A percentile compares a stretch with the other conserved stretches of the same genome.
These are phyloP conservation scores for Odiellus spinosus DNA, from an alignment of 2,888 invertebrate genomes.

Conservation along the genomic window DNA sequence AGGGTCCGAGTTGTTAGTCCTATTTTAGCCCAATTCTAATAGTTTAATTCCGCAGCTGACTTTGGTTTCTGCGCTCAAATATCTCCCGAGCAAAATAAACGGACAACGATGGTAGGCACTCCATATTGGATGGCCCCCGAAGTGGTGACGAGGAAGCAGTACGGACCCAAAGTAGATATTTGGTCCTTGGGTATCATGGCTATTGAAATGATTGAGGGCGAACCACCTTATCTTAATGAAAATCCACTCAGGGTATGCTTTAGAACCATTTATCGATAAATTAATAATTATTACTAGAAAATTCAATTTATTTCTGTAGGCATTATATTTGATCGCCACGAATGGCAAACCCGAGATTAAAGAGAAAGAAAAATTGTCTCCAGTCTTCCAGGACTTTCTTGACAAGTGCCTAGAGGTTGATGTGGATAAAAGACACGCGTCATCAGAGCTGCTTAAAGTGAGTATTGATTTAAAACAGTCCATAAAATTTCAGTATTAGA, in stretches of 20 bases:
- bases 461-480: not conserved
- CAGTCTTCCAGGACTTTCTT: slow-evolving; percentile 38
- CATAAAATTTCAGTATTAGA: not conserved
- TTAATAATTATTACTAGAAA: not conserved
- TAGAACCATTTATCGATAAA: not conserved
- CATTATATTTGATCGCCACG: slow-evolving; percentile 86
- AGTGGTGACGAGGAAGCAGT: slow-evolving; percentile 77
- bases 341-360: slow-evolving; percentile 84
- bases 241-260: slow-evolving; percentile 53
- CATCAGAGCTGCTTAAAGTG: slow-evolving; percentile 57
- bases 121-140: slow-evolving; percentile 98
- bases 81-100: slow-evolving; percentile 58
- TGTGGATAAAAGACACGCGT: slow-evolving; percentile 75
- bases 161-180: slow-evolving; percentile 58
- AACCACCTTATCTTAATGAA: slow-evolving; percentile 92
- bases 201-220: slow-evolving; percentile 92
- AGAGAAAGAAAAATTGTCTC: slow-evolving; percentile 59
- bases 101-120: slow-evolving; percentile 91
- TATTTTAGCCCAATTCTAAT: not conserved
- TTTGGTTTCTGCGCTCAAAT: slow-evolving; percentile 98
- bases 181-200: slow-evolving; percentile 89
- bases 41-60: slow-evolving; percentile 41
- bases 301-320: slow-evolving; percentile 35
- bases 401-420: slow-evolving; percentile 65
- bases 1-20: no score